Base-by-base conservation (phyloP, 2,797 vertebrate genomes). In the Psittacula echo region DNA sequence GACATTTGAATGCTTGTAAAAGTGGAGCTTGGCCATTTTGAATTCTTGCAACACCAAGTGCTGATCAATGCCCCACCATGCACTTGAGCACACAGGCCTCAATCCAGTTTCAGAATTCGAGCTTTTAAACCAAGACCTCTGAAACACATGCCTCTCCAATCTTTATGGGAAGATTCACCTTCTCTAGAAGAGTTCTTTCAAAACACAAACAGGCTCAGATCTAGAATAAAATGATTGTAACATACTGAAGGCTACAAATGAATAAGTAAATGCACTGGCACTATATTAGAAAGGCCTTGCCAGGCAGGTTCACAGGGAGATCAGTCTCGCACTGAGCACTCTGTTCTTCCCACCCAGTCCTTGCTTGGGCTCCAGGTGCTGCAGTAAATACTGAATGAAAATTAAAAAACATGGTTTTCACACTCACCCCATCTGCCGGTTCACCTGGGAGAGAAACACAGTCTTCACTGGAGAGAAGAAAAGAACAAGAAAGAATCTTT, bases 1-100 rank as follows among this genome's bases (percentile, higher is more conserved):
- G 23, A 66, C 2, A 9, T 39, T 29, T 12, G 8, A 14, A 11
- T 2, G 0, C 15, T 48, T 20, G 3, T 29, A 10, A 44, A 72
- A 77, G 11, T 6, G 4, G 37, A 75, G 8, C 6, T 39, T 29
- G 5, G 32, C 39, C 26, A 18, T 8, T 56, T 26, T 11, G 5
- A 68, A 74, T 5, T 9, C 20, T 56, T 19, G 9, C n/a, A 61
- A 45, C 10, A 30, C 22, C 3, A 7, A 62, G 4, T 6, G 20
- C 45, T n/a, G 9, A 53, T 24, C 41, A 64, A 54, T n/a, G 17
- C 20, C 26, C 8, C 22, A 7, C 18, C 12, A 22, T 4, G 3
- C 22, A 10, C 76, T 44, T 60, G 22, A 91, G 17, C 12, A 29
- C 26, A 11, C 4, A 47, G 41, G 21, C 30, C 19, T 68, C 53